Percentiles rank a stretch among this genome's conserved stretches.
These are phyloP conservation scores for Trichogramma dendrolimi DNA, from an alignment of 2,888 invertebrate genomes.

Conservation along the genomic window DNA sequence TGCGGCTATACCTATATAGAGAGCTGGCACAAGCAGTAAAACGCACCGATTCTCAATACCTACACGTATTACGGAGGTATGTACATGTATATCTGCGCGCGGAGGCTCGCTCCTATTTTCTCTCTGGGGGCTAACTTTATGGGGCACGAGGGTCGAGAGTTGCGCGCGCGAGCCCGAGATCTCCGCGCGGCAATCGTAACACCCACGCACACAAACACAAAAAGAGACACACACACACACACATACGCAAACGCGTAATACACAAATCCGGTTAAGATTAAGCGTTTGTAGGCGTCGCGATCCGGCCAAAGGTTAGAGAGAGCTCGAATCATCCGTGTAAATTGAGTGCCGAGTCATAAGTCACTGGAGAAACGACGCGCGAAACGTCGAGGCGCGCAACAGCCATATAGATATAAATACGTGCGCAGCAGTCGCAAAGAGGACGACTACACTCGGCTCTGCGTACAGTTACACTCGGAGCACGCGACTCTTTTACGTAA, in stretches of 20 bases:
- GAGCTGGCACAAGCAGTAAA: no score
- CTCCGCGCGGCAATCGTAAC: background rate
- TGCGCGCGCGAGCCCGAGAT: no score
- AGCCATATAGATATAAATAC: no score
- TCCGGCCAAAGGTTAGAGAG: constrained; percentile 48
- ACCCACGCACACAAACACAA: constrained; percentile 3
- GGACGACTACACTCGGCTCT: no score
- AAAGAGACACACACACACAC: constrained; percentile 6
- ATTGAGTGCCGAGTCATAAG: constrained; percentile 56
- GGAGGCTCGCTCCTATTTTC: constrained; percentile 2
- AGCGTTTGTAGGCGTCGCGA: constrained; percentile 14
- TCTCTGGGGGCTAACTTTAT: constrained; percentile 40
- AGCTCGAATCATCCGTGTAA: constrained; percentile 58
- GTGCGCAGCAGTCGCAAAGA: no score
- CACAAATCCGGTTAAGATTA: constrained; percentile 39
- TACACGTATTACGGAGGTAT: constrained; percentile 28
- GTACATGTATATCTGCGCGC: constrained; percentile 28
- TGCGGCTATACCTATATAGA: no score
- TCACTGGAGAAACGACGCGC: no score
- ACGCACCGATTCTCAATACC: background rate
- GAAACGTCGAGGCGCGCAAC: no score
- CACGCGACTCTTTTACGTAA: no score
- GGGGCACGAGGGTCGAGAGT: constrained; percentile 40
- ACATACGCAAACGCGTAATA: constrained; percentile 29
- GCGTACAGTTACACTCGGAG: no score